Conservation (phyloP, 2,797 vertebrate genomes). For the Chrosomus eos region DNA sequence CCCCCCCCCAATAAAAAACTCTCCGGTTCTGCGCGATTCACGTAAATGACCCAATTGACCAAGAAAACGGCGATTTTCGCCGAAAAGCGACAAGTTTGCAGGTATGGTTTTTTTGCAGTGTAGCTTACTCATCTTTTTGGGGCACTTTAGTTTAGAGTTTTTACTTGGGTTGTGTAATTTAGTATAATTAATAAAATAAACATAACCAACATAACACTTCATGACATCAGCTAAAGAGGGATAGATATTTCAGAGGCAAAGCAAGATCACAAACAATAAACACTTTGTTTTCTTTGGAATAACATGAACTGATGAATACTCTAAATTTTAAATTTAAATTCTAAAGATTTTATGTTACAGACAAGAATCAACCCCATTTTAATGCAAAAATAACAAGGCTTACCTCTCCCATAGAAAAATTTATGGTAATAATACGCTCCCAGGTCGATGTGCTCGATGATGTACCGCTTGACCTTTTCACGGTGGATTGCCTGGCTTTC, state of each 20-base stretch:
- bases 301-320: not conserved
- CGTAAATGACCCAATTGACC: too few relatives aligned
- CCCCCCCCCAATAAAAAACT: too few relatives aligned
- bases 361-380: not conserved
- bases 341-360: not conserved
- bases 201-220: not conserved
- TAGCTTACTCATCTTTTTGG: not conserved
- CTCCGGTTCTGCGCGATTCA: too few relatives aligned
- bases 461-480: conserved; percentile 97
- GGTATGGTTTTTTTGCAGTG: too few relatives aligned
- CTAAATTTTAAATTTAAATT: too few relatives aligned
- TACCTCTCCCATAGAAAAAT: conserved; percentile 97
- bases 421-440: conserved; percentile 98
- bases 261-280: not conserved
- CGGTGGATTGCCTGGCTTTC: conserved; percentile 95
- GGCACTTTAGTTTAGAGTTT: not conserved
- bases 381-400: conserved; percentile 44
- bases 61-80: too few relatives aligned
- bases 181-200: not conserved
- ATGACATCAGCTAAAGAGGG: not conserved
- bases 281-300: not conserved
- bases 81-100: too few relatives aligned
- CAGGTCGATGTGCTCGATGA: conserved; percentile 97
- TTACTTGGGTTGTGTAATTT: not conserved
- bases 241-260: not conserved